Base-by-base conservation (phyloP, 2,888 invertebrate genomes). In the Drosophila pegasa region DNA sequence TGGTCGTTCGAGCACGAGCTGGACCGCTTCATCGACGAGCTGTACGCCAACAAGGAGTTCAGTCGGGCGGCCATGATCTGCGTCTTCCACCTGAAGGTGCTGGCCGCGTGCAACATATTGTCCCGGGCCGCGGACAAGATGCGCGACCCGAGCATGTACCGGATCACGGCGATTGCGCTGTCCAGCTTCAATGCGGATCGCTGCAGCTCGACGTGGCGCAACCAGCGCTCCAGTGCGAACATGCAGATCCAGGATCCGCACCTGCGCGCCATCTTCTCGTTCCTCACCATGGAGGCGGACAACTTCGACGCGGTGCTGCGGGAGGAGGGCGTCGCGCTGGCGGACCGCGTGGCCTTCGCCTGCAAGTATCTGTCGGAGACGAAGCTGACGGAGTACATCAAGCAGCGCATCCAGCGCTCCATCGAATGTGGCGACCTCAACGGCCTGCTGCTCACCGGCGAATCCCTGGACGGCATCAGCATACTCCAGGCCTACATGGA, bases 341-440 rank as follows among this genome's bases (percentile, higher is more conserved):
- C 96, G 77, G 98, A 98, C 93, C 94, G 97, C 84, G 95, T 98
- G 55, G 98, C 97, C n/a, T 97, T 98, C 93, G 97, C 98, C 20
- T 96, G 97, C 89, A 95, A 95, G 89, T 98, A 95, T 93, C 93
- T 98, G 27, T 94, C 97, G 1, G 98, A 98, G 93, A 93, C 93
- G 18, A 95, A 96, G 92, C 93, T 98, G 71, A 93, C 94, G 63
- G 96, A 97, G 43, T 98, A 96, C 93, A 93, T 98, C 52, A 95
- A 95, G 71, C 94, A 93, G 75, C 94, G 97, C 57, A 94, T 95
- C 45, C 94, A 94, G 74, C 94, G 94, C 79, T 94, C 98, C 75
- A 95, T 95, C 27, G 95, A 95, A 66, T 94, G 94, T 67, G 98
- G 98, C 4, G 95, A 96, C 92, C 93, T 98, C 20, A 95, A 97